Conservation (phyloP, 2,113 vertebrate species). For the Carlito syrichta region DNA sequence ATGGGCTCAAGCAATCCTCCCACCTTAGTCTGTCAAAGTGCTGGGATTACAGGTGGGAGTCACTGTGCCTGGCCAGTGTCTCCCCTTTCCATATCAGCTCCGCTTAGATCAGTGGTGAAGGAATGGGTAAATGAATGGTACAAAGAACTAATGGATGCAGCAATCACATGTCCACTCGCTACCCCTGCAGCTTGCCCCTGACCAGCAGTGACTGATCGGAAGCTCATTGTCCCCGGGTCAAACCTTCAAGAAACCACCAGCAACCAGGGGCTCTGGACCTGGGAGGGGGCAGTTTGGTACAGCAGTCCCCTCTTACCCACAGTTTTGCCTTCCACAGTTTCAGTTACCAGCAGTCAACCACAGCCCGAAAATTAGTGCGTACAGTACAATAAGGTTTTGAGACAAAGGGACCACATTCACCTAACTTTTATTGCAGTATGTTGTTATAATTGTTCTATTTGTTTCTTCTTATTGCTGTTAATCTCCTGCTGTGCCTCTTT, state of each 20-base stretch:
- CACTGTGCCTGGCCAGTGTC: too few species aligned
- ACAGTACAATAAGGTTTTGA: not conserved
- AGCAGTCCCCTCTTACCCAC: not conserved
- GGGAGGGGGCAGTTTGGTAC: not conserved
- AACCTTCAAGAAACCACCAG: not conserved
- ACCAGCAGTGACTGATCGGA: not conserved
- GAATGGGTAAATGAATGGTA: not conserved
- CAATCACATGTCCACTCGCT: not conserved
- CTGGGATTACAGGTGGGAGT: too few species aligned
- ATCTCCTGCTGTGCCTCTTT: not conserved
- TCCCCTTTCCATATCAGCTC: not conserved
- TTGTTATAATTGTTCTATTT: not conserved
- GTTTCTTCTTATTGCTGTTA: not conserved
- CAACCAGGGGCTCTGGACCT: not conserved
- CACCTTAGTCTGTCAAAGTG: too few species aligned
- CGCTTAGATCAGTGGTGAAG: not conserved
- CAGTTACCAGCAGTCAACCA: not conserved
- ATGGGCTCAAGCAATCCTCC: too few species aligned
- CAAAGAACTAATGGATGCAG: not conserved
- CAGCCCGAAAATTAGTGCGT: not conserved
- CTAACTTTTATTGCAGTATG: not conserved
- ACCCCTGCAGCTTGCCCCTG: not conserved
- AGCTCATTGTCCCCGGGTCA: not conserved
- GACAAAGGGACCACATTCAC: not conserved
- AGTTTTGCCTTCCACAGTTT: not conserved